These are phyloP conservation scores for Osmerus mordax DNA, from an alignment of 2,113 vertebrate genomes.

Conservation along the genomic window DNA sequence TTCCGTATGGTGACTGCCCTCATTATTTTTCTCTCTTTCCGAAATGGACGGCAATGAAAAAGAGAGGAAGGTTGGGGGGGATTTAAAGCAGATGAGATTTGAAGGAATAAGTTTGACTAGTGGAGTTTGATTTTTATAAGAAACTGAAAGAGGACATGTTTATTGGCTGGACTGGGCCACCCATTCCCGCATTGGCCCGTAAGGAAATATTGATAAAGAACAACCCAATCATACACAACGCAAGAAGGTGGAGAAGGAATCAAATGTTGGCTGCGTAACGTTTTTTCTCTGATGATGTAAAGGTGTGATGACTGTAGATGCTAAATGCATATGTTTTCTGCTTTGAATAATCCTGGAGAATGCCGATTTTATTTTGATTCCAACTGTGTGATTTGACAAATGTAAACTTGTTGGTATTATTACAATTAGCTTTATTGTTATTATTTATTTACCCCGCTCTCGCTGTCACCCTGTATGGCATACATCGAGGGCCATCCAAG, in stretches of 20 bases:
- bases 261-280: constrained; percentile 32
- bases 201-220: constrained; percentile 24
- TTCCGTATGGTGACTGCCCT: constrained; percentile 8
- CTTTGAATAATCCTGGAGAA: constrained; percentile 33
- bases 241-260: constrained; percentile 31
- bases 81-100: constrained; percentile 31
- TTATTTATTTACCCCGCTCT: constrained; percentile 50
- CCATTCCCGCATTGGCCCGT: constrained; percentile 40
- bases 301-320: constrained; percentile 31
- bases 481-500: constrained; percentile 30
- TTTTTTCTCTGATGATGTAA: constrained; percentile 41
- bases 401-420: constrained; percentile 31
- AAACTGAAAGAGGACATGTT: constrained; percentile 16
- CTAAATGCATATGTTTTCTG: constrained; percentile 44
- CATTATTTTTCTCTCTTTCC: constrained; percentile 27
- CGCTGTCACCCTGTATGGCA: constrained; percentile 16
- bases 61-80: constrained; percentile 28
- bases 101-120: constrained; percentile 31
- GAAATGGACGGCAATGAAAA: constrained; percentile 48
- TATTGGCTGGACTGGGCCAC: constrained; percentile 27
- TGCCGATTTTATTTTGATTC: constrained; percentile 34
- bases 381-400: constrained; percentile 52
- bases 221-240: constrained; percentile 35
- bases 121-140: constrained; percentile 24
- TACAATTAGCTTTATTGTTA: constrained; percentile 41